Base-by-base conservation (phyloP, 2,113 vertebrate species). In the Piaya cayana region DNA sequence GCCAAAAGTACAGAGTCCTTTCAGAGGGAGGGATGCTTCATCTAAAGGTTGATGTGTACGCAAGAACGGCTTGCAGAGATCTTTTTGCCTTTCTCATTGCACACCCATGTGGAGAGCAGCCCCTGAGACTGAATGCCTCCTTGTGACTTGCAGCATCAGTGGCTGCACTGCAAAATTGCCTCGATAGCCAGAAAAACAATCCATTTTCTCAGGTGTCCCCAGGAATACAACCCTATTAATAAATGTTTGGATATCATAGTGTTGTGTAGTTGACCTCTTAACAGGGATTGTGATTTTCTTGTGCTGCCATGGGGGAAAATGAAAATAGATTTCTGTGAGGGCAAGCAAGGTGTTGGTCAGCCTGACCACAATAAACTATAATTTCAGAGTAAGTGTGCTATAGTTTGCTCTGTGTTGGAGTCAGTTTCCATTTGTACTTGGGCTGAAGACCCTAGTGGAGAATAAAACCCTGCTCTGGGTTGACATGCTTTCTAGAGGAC, bases 241-340 rank as follows among this genome's bases (percentile, higher is more conserved):
- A 16, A 2, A 17, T 23, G 6, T 19, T 19, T 9, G 36, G 30
- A 1, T 82, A 6, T 3, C 42, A 23, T 0, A 0, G 16, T 21
- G 60, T 30, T 4, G 2, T 45, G 25, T 42, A 6, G 18, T 5
- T 56, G 77, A 37, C 22, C 27, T 58, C 1, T 5, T 42, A 47
- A 25, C 2, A 36, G 13, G 12, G 26, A 26, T 9, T 1, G 1
- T 1, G 8, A 8, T 37, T 6, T 7, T 45, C 5, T 58, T 15
- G 6, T 34, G 29, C 6, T 65, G 39, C 13, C 39, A 2, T 6
- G 8, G 11, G 3, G 5, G 5, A 8, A 7, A 19, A 12, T 19
- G 26, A 43, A 49, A n/a, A 30, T 30, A 7, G 32, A 21, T 53
- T 63, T 45, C 9, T 68, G 4, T 6, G 11, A 74, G 22, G 56